These are phyloP conservation scores for Montipora cactus DNA, from an alignment of 64 coral and sea anemone genomes.

Conservation along the genomic window DNA sequence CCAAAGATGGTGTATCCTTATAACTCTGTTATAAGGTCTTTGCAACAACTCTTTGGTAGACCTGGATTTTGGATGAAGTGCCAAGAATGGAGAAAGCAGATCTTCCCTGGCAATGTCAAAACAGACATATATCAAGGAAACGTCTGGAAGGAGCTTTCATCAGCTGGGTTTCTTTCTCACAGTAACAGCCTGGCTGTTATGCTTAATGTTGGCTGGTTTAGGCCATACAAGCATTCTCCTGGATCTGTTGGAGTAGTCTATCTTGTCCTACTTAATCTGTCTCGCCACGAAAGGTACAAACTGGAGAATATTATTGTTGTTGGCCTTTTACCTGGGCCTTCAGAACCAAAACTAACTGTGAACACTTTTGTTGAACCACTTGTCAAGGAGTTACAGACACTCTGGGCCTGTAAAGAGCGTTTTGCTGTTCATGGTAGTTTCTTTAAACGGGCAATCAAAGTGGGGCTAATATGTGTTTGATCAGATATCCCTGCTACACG, in stretches of 20 bases:
- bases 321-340: slow-evolving; percentile 54
- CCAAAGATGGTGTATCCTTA: slow-evolving; percentile 67
- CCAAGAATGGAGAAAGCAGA: slow-evolving; percentile 62
- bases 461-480: slow-evolving; percentile 49
- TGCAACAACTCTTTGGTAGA: slow-evolving; percentile 39
- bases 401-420: slow-evolving; percentile 45
- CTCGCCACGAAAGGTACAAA: slow-evolving; percentile 51
- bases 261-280: slow-evolving; percentile 49
- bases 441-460: slow-evolving; percentile 48
- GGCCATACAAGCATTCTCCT: slow-evolving; percentile 67
- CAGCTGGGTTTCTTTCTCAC: not conserved
- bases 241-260: slow-evolving; percentile 56
- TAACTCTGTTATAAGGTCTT: slow-evolving; percentile 55
- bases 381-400: slow-evolving; percentile 48
- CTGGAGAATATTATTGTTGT: slow-evolving; percentile 59
- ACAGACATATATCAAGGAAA: slow-evolving; percentile 18
- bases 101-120: slow-evolving; percentile 6
- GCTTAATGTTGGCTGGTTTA: slow-evolving; percentile 76
- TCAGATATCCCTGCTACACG: slow-evolving; percentile 57
- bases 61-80: slow-evolving; percentile 72
- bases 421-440: slow-evolving; percentile 23
- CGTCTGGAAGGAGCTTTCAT: slow-evolving; percentile 28
- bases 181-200: slow-evolving; percentile 58
- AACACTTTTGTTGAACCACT: slow-evolving; percentile 67
- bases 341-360: slow-evolving; percentile 61